phyloP scores from a whole-genome alignment of 2,797 vertebrate genomes.

The Eidolon dupreanum region DNA sequence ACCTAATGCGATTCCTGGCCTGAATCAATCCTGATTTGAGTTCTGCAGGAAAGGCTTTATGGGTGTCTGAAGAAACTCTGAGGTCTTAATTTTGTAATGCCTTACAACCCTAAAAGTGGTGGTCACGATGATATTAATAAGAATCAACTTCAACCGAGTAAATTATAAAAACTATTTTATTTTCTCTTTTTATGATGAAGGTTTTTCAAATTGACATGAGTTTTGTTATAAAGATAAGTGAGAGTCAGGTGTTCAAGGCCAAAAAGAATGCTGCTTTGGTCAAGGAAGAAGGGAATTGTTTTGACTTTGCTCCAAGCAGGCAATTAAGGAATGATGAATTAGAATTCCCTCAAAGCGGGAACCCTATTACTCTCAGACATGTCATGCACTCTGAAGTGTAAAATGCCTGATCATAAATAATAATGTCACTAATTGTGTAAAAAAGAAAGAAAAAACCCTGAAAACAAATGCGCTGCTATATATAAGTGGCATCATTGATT shows the following conservation, averaged over 20 bases:
- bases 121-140: neutral
- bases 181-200: neutral
- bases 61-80: neutral
- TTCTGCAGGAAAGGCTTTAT: neutral
- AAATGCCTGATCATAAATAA: conserved; percentile 82
- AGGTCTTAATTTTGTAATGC: neutral
- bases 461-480: conserved; percentile 49
- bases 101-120: neutral
- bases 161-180: neutral
- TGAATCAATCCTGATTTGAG: neutral
- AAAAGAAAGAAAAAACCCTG: conserved; percentile 20
- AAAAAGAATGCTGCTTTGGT: conserved; percentile 61
- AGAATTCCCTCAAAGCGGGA: conserved; percentile 74
- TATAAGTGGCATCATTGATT: neutral
- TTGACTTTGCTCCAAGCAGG: conserved; percentile 84
- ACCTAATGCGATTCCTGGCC: neutral
- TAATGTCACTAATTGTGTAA: conserved; percentile 74
- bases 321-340: conserved; percentile 86
- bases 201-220: conserved; percentile 48
- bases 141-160: neutral
- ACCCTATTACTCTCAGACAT: conserved; percentile 76
- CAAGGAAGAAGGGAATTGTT: conserved; percentile 82
- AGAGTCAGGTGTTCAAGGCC: conserved; percentile 76
- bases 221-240: conserved; percentile 57
- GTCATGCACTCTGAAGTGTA: conserved; percentile 77